A percentile compares a stretch with the other conserved stretches of the same genome.
Conservation (phyloP, 2,888 invertebrate species). For the Teleiodes luculella region DNA sequence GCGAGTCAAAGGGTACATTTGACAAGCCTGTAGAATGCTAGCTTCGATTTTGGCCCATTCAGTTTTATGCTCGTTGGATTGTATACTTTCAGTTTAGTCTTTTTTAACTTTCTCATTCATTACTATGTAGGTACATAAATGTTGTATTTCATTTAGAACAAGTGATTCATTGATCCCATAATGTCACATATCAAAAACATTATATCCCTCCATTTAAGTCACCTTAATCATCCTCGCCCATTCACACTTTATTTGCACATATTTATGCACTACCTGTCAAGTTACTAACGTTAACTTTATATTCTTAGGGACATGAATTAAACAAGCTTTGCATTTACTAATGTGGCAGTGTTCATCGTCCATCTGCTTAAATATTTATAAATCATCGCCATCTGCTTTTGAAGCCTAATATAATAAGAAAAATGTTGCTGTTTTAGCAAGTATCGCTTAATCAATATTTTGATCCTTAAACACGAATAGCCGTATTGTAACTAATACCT, state of each 20-base stretch:
- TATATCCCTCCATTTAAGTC: neutral
- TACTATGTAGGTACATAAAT: conserved; percentile 23
- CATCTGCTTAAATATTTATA: no score
- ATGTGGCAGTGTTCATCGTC: no score
- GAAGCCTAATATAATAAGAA: no score
- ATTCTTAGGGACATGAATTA: no score
- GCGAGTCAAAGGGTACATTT: conserved; percentile 68
- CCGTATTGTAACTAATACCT: no score
- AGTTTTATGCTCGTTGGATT: conserved; percentile 60
- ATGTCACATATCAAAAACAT: neutral
- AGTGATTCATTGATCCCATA: neutral
- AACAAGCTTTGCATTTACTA: no score
- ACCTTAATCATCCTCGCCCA: neutral
- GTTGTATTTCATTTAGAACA: neutral
- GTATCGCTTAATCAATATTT: no score
- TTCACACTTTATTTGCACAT: neutral
- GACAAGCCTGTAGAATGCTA: conserved; percentile 66
- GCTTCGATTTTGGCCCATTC: conserved; percentile 64
- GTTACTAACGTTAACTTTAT: no score
- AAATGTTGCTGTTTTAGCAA: no score
- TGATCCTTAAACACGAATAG: no score
- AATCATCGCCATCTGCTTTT: no score
- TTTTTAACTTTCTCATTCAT: conserved; percentile 28
- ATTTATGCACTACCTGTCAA: no score
- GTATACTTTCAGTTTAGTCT: conserved; percentile 30